A percentile compares a stretch with the other conserved stretches of the same genome.
phyloP scores from a whole-genome alignment of 2,113 vertebrate species.

The Oreotragus oreotragus region DNA sequence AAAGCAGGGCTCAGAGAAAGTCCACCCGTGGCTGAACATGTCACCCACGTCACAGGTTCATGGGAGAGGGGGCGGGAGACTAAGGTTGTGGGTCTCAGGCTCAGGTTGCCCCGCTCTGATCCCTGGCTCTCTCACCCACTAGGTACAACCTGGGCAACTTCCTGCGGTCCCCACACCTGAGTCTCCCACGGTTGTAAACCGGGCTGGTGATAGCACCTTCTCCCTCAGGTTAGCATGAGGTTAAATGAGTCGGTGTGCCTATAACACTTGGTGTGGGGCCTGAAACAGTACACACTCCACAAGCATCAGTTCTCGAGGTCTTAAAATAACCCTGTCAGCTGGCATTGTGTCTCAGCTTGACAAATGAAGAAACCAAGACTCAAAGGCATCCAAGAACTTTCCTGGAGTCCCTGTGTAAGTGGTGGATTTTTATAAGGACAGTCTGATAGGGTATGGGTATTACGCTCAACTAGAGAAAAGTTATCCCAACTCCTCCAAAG shows the following conservation, averaged over 20 bases:
- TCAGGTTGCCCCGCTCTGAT: neutral
- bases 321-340: rapidly evolving
- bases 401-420: neutral
- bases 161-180: no score
- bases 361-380: neutral
- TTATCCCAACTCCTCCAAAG: neutral
- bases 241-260: rapidly evolving
- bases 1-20: neutral
- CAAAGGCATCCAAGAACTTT: neutral
- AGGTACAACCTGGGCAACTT: neutral
- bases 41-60: rapidly evolving
- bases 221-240: neutral
- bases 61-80: rapidly evolving
- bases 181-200: no score
- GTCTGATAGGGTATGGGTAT: neutral
- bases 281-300: neutral
- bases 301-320: neutral
- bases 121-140: neutral
- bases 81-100: neutral
- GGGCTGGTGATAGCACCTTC: neutral
- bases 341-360: no score
- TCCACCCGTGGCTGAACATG: rapidly evolving
- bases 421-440: neutral
- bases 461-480: neutral
- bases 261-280: neutral